Evolutionary conservation across 2,797 vertebrate species (phyloP).

Genomic region (Cossypha dichroa): DNA sequence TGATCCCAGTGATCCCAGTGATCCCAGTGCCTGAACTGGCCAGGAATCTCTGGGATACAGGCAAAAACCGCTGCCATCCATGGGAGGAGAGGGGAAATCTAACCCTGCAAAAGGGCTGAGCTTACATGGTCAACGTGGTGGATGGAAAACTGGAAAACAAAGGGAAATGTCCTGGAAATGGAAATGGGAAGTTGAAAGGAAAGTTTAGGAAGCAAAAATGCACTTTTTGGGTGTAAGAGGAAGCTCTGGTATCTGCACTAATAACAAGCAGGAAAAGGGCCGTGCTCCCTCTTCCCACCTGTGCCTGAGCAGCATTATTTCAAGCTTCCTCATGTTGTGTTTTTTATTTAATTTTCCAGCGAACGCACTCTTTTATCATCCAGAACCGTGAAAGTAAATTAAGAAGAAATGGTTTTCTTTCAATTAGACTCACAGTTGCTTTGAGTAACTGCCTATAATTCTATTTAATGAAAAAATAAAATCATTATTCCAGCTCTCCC

Average conservation of each 20-base stretch:
- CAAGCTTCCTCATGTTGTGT: conserved; percentile 62
- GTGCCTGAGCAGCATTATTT: conserved; percentile 6
- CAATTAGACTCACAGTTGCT: conserved; percentile 84
- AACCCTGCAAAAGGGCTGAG: neutral
- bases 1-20: neutral
- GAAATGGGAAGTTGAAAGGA: neutral
- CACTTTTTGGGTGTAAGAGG: neutral
- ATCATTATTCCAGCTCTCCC: conserved; percentile 82
- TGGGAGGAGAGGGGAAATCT: neutral
- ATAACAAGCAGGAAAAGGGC: neutral
- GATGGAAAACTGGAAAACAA: neutral
- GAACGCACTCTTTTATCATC: conserved; percentile 81
- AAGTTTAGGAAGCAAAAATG: neutral
- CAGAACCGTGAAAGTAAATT: conserved; percentile 83
- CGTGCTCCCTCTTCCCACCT: conserved; percentile 31
- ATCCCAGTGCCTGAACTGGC: neutral
- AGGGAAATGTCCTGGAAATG: neutral
- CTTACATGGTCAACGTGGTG: rapidly evolving
- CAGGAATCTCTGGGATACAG: neutral
- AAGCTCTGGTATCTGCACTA: neutral
- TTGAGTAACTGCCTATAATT: conserved; percentile 86
- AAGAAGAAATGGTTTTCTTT: conserved; percentile 86
- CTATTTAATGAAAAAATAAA: conserved; percentile 88
- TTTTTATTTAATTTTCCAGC: conserved; percentile 82
- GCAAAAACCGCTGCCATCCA: neutral